These are phyloP conservation scores for Ostrea edulis DNA, from an alignment of 1,140 invertebrate genomes.

Conservation along the genomic window DNA sequence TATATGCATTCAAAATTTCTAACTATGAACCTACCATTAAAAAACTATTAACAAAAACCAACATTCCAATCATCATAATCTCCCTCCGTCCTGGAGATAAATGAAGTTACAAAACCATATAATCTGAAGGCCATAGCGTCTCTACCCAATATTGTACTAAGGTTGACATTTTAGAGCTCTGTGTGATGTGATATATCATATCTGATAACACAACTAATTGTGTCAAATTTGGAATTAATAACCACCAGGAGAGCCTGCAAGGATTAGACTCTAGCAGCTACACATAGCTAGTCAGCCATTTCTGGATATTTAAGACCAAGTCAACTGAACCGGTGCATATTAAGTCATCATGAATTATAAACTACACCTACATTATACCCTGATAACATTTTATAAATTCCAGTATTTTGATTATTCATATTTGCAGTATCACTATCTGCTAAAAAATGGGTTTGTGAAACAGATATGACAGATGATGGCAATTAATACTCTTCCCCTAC, in stretches of 20 bases:
- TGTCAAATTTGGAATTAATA: not conserved
- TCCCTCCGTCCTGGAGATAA: not conserved
- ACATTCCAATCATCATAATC: not conserved
- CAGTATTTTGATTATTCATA: too few relatives aligned
- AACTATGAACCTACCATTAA: not conserved
- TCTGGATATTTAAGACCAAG: not conserved
- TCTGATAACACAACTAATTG: constrained; percentile 2
- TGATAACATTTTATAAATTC: too few relatives aligned
- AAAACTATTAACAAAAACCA: not conserved
- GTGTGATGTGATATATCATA: not conserved
- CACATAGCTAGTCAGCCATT: not conserved
- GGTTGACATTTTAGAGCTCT: constrained; percentile 12
- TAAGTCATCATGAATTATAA: constrained; percentile 22
- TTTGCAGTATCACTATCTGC: too few relatives aligned
- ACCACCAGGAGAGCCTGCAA: constrained; percentile 7
- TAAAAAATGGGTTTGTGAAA: too few relatives aligned
- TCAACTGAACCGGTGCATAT: not conserved
- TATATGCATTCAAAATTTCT: too few relatives aligned
- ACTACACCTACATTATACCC: not conserved
- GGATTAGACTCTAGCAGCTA: not conserved
- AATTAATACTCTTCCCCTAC: too few relatives aligned
- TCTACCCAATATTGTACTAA: not conserved
- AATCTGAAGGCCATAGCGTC: not conserved
- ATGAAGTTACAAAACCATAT: not conserved
- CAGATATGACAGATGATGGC: too few relatives aligned